Conservation (phyloP, 2,888 invertebrate genomes). For the Arctia plantaginis region DNA sequence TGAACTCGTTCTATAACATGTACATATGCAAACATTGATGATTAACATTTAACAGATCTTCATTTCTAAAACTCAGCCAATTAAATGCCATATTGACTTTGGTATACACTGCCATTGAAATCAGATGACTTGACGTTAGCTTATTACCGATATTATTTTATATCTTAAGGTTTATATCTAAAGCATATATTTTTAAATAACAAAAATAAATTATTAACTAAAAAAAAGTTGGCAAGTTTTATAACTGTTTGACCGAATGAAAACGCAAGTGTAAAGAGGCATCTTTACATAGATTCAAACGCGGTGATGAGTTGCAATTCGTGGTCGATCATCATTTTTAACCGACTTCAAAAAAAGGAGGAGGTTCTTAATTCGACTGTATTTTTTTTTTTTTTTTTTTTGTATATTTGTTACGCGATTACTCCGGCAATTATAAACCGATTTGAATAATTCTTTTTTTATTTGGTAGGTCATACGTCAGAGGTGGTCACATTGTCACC, state of each 20-base stretch:
- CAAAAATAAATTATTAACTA: background rate
- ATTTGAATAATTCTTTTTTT: no score
- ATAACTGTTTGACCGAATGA: background rate
- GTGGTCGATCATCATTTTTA: background rate
- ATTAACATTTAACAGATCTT: background rate
- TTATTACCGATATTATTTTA: no score
- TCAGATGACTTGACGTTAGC: background rate
- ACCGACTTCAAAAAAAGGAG: no score
- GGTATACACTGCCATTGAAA: background rate
- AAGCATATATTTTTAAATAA: background rate
- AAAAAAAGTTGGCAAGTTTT: background rate
- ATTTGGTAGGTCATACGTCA: no score
- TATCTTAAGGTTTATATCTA: background rate
- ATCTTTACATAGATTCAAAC: no score
- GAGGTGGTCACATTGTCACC: no score
- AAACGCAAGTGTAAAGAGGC: background rate
- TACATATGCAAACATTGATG: conserved; percentile 7
- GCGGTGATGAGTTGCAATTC: background rate
- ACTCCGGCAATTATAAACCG: no score
- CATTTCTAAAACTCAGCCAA: background rate
- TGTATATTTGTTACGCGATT: no score
- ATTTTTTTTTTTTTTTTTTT: no score
- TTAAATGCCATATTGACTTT: background rate
- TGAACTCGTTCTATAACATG: conserved; percentile 4
- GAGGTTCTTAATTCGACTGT: no score